Base-by-base conservation (phyloP, 1,140 invertebrate genomes). In the Sminthurides bifidus region DNA sequence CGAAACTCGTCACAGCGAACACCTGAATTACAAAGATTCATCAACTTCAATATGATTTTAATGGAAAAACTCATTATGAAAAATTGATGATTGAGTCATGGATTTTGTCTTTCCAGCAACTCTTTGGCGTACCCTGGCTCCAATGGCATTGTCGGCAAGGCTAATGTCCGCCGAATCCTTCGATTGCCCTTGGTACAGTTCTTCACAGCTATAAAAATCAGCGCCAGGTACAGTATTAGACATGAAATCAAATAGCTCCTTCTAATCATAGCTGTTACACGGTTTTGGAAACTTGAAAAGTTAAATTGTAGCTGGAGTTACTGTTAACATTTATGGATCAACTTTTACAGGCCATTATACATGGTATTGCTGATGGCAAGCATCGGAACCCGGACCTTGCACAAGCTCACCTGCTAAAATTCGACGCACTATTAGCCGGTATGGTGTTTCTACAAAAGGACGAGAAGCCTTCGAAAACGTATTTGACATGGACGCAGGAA, bases 81-180 rank as follows among this genome's bases (percentile, higher is more conserved):
- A 17, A 23, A 6, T 6, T 26, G 4, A 26, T 46, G 21, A 46
- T 8, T 10, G 41, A 19, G 17, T 43, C 10, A 6, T 19, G 24
- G 17, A 10, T 15, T 14, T 19, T 6, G 17, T 21, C 41, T 8
- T 43, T n/a, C n/a, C n/a, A n/a, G n/a, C n/a, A n/a, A n/a, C n/a
- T n/a, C n/a, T n/a, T n/a, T n/a, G n/a, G n/a, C n/a, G n/a, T 43
- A 43, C 41, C 41, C 24, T 6, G 24, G 41, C 41, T 43, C 41
- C 41, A 14, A 8, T 23, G 6, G 24, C 24, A 43, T 43, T 43
- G 15, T 15, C 21, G 6, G 10, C 21, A 10, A 43, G 24, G 21
- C 17, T 19, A 43, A n/a, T n/a, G n/a, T 19, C 41, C 17, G n/a
- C 21, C 8, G 41, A 43, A 43, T 43, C 8, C 41, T 10, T 21